Evolutionary conservation across 2,113 vertebrate species (phyloP), one percentile per base, ranked within the genome.

Genomic region (Phocoena sinus): DNA sequence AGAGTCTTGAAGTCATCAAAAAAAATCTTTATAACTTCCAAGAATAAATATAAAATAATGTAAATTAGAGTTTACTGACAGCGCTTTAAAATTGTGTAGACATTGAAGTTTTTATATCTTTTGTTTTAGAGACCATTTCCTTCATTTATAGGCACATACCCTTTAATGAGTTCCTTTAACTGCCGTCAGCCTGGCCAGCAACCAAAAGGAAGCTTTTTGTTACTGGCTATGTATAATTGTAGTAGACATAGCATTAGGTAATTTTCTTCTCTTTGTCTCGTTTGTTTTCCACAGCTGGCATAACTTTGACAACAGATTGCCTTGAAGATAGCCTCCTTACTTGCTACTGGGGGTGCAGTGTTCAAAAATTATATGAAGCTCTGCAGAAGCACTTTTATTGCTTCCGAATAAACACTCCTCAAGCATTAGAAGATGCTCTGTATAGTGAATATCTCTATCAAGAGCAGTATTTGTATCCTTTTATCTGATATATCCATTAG

Each of bases 341-440:
- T 3, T 99, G 99, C 98, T 99, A 99, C 97, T 99, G 99, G 99
- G 99, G 99, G 60, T 99, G 99, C 98, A 99, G 98, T 5, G 98
- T 99, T 53, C 98, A 98, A 36, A 99, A 98, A 28, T 97, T 99
- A n/a, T 99, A 99, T 1, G 98, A 98, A 67, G 99, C 98, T 0
- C 98, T 99, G 92, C 99, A 99, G 98, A 98, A 98, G 82, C 99
- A 99, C 1, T 98, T 98, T 86, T 97, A 98, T 5, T 98, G 98
- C 77, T 98, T 97, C 89, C 97, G 98, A 85, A 98, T 99, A 95
- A 98, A 97, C 94, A 99, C 99, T 15, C 99, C 99, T 0, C 98
- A 98, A 38, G 98, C 98, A 0, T 96, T 99, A 76, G 99, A 99
- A 96, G 98, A 99, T n/a, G 99, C 99, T 12, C 96, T 99, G 68